Conservation (phyloP, 1,140 invertebrate genomes). For the Contarinia nasturtii region DNA sequence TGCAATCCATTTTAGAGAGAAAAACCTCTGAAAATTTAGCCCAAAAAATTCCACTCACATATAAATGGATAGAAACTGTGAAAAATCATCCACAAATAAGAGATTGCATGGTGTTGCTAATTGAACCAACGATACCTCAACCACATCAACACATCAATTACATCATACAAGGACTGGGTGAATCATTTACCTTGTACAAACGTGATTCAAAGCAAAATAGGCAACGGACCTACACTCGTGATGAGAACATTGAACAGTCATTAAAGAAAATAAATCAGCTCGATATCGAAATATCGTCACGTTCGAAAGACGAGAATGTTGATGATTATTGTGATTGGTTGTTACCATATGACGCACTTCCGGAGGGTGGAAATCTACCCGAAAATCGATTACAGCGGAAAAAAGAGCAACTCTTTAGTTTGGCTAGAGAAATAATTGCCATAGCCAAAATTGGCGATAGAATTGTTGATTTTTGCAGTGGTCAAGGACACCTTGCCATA, state of each 20-base stretch:
- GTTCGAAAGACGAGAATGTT: constrained; percentile 19
- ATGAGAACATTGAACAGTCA: constrained; percentile 48
- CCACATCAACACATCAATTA: too few relatives aligned
- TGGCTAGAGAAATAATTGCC: constrained; percentile 57
- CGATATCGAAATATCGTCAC: neutral
- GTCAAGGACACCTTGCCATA: constrained; percentile 82
- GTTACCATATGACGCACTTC: constrained; percentile 52
- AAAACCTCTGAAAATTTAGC: constrained; percentile 13
- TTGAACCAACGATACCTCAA: too few relatives aligned
- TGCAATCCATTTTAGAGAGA: constrained; percentile 28
- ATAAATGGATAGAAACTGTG: constrained; percentile 37
- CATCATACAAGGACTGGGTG: constrained; percentile 19
- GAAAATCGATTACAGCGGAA: constrained; percentile 52
- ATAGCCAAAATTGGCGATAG: constrained; percentile 36
- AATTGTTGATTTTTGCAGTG: constrained; percentile 90
- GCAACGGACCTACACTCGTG: constrained; percentile 50
- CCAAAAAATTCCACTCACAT: constrained; percentile 38
- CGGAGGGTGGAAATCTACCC: constrained; percentile 60
- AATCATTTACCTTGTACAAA: constrained; percentile 37
- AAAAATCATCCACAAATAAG: constrained; percentile 7
- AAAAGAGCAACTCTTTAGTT: constrained; percentile 73
- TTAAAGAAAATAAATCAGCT: constrained; percentile 26
- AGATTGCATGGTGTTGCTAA: neutral
- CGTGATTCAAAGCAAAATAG: constrained; percentile 58
- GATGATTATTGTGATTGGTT: constrained; percentile 37